Conservation (phyloP, 2,797 vertebrate species). For the Lateolabrax maculatus region DNA sequence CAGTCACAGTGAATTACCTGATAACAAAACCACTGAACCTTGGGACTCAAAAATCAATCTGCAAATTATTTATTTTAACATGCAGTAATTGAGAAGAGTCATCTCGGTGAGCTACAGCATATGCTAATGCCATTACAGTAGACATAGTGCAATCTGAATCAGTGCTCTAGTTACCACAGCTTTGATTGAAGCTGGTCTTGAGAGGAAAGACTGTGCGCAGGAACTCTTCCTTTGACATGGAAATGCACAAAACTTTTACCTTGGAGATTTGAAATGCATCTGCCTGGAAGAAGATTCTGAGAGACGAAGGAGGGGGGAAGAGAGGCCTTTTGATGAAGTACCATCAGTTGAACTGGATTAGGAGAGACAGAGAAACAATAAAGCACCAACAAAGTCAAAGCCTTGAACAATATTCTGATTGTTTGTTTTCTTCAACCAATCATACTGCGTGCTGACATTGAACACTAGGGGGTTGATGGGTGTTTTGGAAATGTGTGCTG, state of each 20-base stretch:
- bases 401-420: conserved; percentile 5
- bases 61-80: background rate
- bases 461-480: conserved; percentile 33
- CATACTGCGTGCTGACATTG: background rate
- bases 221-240: conserved; percentile 29
- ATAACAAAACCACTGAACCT: background rate
- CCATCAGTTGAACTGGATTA: conserved; percentile 5
- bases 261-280: conserved; percentile 15
- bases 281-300: background rate
- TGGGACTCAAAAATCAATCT: background rate
- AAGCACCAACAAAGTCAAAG: conserved; percentile 9
- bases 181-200: conserved; percentile 17
- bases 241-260: conserved; percentile 28
- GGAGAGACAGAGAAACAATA: background rate
- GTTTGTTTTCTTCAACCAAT: conserved; percentile 26
- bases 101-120: background rate
- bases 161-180: background rate
- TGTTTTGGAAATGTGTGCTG: conserved; percentile 22
- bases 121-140: background rate
- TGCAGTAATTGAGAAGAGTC: background rate
- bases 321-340: conserved; percentile 26
- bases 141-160: background rate
- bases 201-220: background rate
- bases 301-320: background rate
- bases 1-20: conserved; percentile 6